Base-by-base conservation (phyloP, 2,113 vertebrate species). In the Castor canadensis region DNA sequence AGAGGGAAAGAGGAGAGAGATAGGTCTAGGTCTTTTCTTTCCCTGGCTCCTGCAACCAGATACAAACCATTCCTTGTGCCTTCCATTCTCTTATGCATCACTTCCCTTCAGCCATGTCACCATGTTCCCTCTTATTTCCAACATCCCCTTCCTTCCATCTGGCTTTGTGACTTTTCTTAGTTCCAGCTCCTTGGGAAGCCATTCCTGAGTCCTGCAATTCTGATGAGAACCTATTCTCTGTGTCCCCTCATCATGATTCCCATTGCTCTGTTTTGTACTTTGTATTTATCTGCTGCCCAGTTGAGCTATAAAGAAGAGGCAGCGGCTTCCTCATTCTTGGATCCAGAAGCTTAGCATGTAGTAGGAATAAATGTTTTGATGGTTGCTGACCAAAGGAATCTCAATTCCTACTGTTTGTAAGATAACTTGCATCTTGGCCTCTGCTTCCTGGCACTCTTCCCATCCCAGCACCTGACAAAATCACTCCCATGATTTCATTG, bases 201-300 rank as follows among this genome's bases (percentile, higher is more conserved):
- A 75, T 52, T 17, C 47, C 8, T 0, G 20, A 88, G 82, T 32
- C 11, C 6, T n/a, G 1, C 4, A 0, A 30, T 28, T 73, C 26
- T 67, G 22, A 24, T 11, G 32, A 43, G 3, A 13, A 47, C 43
- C 35, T n/a, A n/a, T 17, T 9, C 6, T n/a, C 13, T 1, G 9
- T 1, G 26, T 7, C 28, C 0, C 9, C 45, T 8, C 4, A 11
- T 35, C 30, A 22, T 4, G 32, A 56, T 0, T 58, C 3, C 24
- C 11, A 5, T 32, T 4, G 0, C n/a, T 47, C 26, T 5, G 40
- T 47, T 56, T 88, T 67, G 24, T 17, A 45, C 20, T 30, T 2
- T 35, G 20, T 10, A 3, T 10, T 19, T 69, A 19, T 17, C 45
- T 58, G 45, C 17, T 26, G 9, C 22, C 40, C 38, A 24, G 0